phyloP scores from a whole-genome alignment of 2,113 vertebrate genomes.

The Lagopus leucura region DNA sequence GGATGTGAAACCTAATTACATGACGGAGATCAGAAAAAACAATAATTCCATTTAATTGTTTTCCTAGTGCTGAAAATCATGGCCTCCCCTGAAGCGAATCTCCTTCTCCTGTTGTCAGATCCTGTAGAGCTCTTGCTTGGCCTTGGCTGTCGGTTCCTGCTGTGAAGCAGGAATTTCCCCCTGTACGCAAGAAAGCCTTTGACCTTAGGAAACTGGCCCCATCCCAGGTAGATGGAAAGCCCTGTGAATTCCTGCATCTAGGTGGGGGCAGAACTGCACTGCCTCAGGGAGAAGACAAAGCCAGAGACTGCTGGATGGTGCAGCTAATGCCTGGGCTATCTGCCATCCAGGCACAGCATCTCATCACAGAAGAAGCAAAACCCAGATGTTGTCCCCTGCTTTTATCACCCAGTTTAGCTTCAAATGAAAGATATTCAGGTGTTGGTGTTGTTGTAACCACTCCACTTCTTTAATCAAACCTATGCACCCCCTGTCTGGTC shows the following conservation, averaged over 20 bases:
- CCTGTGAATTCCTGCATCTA: neutral
- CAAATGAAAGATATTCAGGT: neutral
- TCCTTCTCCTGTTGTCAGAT: neutral
- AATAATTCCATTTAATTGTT: conserved; percentile 31
- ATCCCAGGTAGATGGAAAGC: neutral
- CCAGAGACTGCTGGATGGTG: fast-evolving
- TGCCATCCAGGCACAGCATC: neutral
- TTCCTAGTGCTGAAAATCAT: neutral
- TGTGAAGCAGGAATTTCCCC: neutral
- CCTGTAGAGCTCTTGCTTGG: neutral
- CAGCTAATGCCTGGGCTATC: neutral
- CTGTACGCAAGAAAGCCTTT: neutral
- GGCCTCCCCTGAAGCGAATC: neutral
- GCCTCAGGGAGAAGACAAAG: neutral
- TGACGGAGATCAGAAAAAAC: neutral
- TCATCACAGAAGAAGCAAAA: neutral
- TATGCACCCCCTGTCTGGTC: neutral
- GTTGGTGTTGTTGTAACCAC: neutral
- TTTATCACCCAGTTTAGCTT: neutral
- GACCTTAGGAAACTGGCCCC: neutral
- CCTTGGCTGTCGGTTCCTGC: neutral
- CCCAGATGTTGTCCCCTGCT: neutral
- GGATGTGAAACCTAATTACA: conserved; percentile 24
- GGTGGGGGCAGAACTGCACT: neutral
- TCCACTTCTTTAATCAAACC: neutral